phyloP scores from a whole-genome alignment of 2,888 invertebrate species.

The Cordilura impudica region DNA sequence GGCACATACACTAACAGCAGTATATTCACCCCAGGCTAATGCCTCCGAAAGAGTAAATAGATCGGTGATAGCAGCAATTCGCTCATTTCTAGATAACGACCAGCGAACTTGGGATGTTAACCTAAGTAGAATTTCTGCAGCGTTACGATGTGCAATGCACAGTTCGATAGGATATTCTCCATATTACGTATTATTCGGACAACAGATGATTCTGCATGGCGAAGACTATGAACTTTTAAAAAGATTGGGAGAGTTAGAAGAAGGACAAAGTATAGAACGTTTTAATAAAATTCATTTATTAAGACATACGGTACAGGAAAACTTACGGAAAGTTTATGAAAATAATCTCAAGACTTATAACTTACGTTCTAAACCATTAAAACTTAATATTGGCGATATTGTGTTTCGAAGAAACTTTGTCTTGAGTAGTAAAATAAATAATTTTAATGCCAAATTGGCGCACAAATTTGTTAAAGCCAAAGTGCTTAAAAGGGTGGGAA shows the following conservation, averaged over 20 bases:
- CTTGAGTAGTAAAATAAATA: conserved; percentile 13
- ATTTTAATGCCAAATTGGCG: conserved; percentile 28
- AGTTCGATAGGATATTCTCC: conserved; percentile 10
- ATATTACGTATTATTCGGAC: conserved; percentile 4
- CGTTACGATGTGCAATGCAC: not conserved
- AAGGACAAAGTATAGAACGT: not conserved
- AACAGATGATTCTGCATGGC: conserved; percentile 12
- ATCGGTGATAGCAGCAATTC: conserved; percentile 7
- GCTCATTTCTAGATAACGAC: conserved; percentile 2
- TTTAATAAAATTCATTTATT: not conserved
- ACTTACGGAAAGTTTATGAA: not conserved
- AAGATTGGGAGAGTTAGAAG: not conserved
- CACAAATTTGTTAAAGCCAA: conserved; percentile 24
- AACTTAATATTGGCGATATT: not conserved
- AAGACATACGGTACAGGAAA: not conserved
- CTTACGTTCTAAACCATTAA: not conserved
- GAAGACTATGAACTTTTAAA: not conserved
- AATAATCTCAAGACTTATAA: not conserved
- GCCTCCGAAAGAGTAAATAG: conserved; percentile 22
- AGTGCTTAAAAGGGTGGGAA: no score
- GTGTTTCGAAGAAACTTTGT: conserved; percentile 35
- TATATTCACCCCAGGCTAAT: conserved; percentile 23
- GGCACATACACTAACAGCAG: conserved; percentile 1
- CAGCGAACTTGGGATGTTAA: conserved; percentile 11
- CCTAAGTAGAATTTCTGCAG: not conserved